Percentiles rank a stretch among this genome's conserved stretches.
phyloP scores from a whole-genome alignment of 1,140 invertebrate species.

The Zaprionus nigranus region DNA sequence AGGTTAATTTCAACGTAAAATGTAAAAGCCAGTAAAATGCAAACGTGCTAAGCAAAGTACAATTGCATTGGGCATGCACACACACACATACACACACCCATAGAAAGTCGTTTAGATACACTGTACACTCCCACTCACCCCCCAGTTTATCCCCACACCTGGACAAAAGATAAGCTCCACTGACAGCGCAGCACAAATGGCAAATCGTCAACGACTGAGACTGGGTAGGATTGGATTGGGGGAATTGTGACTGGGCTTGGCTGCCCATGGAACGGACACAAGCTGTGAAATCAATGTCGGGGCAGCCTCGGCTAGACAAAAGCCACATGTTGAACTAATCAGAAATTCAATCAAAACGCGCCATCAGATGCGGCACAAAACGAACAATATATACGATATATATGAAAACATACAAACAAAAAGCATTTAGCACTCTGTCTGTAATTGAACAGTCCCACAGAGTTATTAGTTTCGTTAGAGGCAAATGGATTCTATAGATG shows the following conservation, averaged over 20 bases:
- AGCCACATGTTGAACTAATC: conserved; percentile 73
- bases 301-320: conserved; percentile 46
- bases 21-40: conserved; percentile 18
- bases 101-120: conserved; percentile 2
- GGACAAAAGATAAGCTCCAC: conserved; percentile 48
- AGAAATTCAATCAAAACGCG: conserved; percentile 76
- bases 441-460: not conserved
- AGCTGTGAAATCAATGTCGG: conserved; percentile 73
- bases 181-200: conserved; percentile 31
- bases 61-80: conserved; percentile 19
- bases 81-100: not conserved
- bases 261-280: conserved; percentile 41
- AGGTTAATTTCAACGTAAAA: conserved; percentile 28
- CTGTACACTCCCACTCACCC: conserved; percentile 22
- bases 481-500: not conserved
- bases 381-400: conserved; percentile 35
- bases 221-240: conserved; percentile 6
- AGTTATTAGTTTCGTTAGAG: not conserved
- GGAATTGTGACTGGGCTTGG: not conserved
- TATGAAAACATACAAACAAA: conserved; percentile 18
- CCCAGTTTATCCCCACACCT: not conserved
- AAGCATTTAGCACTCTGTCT: conserved; percentile 1
- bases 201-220: conserved; percentile 26
- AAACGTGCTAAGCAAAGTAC: conserved; percentile 10
- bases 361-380: conserved; percentile 47